A percentile compares a stretch with the other conserved stretches of the same genome.
These are phyloP conservation scores for Corythaixoides concolor DNA, from an alignment of 2,113 vertebrate genomes.

Conservation along the genomic window DNA sequence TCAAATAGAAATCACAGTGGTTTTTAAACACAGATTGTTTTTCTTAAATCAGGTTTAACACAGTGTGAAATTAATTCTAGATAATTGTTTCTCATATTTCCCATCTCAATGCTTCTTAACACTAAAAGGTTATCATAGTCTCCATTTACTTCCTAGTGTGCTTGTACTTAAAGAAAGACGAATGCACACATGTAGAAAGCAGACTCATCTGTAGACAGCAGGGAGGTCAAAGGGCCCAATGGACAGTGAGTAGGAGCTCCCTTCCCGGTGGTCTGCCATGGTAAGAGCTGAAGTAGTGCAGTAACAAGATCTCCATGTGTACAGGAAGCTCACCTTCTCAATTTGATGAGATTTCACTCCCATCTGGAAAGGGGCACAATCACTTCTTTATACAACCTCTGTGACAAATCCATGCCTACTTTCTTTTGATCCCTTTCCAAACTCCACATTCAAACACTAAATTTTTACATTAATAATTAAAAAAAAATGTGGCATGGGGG, in stretches of 20 bases:
- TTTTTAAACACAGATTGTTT: not conserved
- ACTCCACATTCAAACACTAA: not conserved
- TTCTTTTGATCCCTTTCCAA: not conserved
- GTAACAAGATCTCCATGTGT: not conserved
- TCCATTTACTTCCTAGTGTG: not conserved
- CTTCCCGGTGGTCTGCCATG: not conserved
- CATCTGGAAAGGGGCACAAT: not conserved
- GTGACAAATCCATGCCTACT: not conserved
- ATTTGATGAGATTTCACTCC: not conserved
- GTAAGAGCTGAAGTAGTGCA: not conserved
- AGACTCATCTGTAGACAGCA: not conserved
- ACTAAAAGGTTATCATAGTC: not conserved
- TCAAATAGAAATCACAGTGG: not conserved
- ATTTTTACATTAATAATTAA: not conserved
- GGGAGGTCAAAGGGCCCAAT: not conserved
- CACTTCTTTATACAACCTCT: not conserved
- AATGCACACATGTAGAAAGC: not conserved
- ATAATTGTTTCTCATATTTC: not conserved
- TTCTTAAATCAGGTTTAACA: not conserved
- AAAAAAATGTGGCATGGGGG: accelerated
- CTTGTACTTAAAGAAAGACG: not conserved
- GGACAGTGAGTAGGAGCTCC: not conserved
- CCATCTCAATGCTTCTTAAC: not conserved
- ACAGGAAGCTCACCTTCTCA: not conserved
- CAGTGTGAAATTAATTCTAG: not conserved